phyloP scores from a whole-genome alignment of 2,113 vertebrate species.

The Mirounga angustirostris region DNA sequence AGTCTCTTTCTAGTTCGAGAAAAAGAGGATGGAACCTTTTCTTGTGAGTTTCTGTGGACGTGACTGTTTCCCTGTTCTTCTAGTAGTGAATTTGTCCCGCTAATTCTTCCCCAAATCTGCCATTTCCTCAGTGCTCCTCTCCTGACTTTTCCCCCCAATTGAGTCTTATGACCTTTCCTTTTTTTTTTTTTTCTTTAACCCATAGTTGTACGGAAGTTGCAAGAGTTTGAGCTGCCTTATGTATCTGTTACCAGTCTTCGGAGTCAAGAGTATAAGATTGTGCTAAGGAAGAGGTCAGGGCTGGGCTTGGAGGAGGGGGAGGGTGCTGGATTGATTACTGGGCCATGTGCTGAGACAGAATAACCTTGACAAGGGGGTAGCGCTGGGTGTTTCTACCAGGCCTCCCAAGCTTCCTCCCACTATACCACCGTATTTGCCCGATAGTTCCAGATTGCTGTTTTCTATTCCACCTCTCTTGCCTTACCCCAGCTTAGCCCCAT shows the following conservation, averaged over 20 bases:
- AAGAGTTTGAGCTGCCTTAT: conserved; percentile 98
- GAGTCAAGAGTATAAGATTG: conserved; percentile 95
- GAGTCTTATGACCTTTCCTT: conserved; percentile 40
- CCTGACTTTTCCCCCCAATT: neutral
- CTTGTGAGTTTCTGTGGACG: conserved; percentile 91
- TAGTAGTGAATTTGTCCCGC: neutral
- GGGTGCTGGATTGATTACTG: conserved; percentile 30
- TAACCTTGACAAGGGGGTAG: neutral
- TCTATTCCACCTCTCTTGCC: conserved; percentile 52
- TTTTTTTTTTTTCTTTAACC: neutral
- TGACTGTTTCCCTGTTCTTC: neutral
- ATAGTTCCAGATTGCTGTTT: conserved; percentile 10
- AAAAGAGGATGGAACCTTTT: conserved; percentile 93
- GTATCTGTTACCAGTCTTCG: conserved; percentile 97
- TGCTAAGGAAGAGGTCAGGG: conserved; percentile 96
- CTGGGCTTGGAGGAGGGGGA: conserved; percentile 27
- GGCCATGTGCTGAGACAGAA: conserved; percentile 22
- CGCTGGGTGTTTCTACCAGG: conserved; percentile 21
- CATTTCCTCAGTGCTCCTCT: neutral
- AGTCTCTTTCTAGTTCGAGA: conserved; percentile 97
- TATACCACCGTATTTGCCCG: neutral
- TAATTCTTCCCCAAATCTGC: neutral
- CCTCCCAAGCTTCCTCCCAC: neutral
- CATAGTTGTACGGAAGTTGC: conserved; percentile 97
- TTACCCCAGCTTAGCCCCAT: neutral